phyloP scores from a whole-genome alignment of 1,140 invertebrate species.

The Drosophila sechellia region DNA sequence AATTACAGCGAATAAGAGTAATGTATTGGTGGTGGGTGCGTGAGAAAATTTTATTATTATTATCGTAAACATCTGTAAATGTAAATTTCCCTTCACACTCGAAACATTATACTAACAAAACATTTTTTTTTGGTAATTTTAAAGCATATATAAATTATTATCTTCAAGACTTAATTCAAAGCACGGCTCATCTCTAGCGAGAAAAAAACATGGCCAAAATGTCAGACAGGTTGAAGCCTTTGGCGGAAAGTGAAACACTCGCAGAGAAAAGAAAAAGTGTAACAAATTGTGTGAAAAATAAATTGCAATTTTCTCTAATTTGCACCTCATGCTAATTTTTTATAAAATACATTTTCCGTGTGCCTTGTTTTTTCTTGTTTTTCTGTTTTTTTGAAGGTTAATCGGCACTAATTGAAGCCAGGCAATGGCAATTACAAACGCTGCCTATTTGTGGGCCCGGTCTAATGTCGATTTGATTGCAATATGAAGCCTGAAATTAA shows the following conservation, averaged over 20 bases:
- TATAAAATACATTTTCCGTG: constrained; percentile 8
- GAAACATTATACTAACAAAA: neutral
- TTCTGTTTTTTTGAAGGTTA: constrained; percentile 30
- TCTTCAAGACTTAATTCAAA: neutral
- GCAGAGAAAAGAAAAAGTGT: constrained; percentile 47
- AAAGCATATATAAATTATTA: neutral
- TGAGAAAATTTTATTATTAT: neutral
- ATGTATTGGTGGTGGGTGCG: neutral
- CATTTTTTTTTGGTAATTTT: neutral
- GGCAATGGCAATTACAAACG: constrained; percentile 29
- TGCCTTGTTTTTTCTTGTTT: neutral
- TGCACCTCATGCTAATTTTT: constrained; percentile 32
- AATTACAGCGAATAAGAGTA: constrained; percentile 18
- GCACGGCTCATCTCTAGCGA: neutral
- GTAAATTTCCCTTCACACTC: neutral
- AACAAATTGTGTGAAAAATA: constrained; percentile 41
- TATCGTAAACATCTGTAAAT: neutral
- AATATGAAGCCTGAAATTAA: constrained; percentile 78
- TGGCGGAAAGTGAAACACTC: constrained; percentile 30
- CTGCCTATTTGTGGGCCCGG: constrained; percentile 42
- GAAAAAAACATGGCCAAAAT: constrained; percentile 11
- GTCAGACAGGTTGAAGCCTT: constrained; percentile 29
- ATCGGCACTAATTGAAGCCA: constrained; percentile 41
- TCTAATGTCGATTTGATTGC: constrained; percentile 66
- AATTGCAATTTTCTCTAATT: constrained; percentile 26